Evolutionary conservation across 2,888 invertebrate genomes (phyloP).

Genomic region (Tortrix viridana): DNA sequence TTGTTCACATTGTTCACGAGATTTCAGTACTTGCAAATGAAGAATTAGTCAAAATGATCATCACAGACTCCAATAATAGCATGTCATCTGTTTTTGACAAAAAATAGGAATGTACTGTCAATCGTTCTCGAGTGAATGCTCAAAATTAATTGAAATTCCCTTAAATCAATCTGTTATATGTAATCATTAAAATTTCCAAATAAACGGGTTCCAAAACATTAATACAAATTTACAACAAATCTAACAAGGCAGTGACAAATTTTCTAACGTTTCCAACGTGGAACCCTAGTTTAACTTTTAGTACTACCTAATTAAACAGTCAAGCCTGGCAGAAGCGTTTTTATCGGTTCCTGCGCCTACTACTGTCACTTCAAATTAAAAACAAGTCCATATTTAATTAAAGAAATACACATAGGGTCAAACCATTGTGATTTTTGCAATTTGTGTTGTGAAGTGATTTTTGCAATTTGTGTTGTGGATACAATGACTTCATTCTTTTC

Average conservation of each 20-base stretch:
- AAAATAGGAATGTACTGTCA: no score
- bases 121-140: no score
- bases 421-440: no score
- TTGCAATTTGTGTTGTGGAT: background rate
- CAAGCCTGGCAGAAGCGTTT: conserved; percentile 34
- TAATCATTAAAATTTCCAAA: conserved; percentile 12
- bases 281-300: conserved; percentile 29
- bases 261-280: conserved; percentile 26
- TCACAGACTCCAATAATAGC: no score
- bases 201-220: conserved; percentile 8
- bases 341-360: conserved; percentile 11
- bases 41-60: no score
- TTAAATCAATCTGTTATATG: no score
- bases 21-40: no score
- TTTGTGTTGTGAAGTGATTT: background rate
- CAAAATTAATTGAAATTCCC: no score
- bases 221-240: conserved; percentile 21
- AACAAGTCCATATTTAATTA: no score
- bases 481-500: background rate
- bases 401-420: no score
- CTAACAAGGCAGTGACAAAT: conserved; percentile 42
- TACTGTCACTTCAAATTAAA: conserved; percentile 36
- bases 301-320: conserved; percentile 27
- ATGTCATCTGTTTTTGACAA: no score
- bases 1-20: no score